Percentiles rank a stretch among this genome's conserved stretches.
Conservation (phyloP, 2,113 vertebrate species). For the Onychostoma macrolepis region DNA sequence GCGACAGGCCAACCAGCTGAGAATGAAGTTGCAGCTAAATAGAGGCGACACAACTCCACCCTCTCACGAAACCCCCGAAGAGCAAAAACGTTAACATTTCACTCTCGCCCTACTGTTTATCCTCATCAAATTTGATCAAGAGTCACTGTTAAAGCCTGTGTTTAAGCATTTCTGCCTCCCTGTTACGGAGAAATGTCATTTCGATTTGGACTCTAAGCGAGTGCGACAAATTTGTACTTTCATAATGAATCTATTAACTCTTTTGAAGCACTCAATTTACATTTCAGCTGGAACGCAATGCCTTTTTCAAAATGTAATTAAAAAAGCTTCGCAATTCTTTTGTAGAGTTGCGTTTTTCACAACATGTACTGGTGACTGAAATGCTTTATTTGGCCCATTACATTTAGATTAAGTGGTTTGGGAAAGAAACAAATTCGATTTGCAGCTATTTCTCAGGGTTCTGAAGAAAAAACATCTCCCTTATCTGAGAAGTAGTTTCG, state of each 20-base stretch:
- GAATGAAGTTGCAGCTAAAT: slow-evolving; percentile 72
- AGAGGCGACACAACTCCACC: slow-evolving; percentile 14
- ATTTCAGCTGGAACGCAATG: slow-evolving; percentile 42
- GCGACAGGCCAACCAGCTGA: slow-evolving; percentile 86
- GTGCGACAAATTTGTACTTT: slow-evolving; percentile 51
- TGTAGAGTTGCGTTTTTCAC: slow-evolving; percentile 41
- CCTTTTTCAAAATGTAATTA: slow-evolving; percentile 54
- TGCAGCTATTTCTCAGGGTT: slow-evolving; percentile 36
- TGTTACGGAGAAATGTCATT: slow-evolving; percentile 18
- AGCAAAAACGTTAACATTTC: slow-evolving; percentile 34
- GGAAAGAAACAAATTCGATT: neutral
- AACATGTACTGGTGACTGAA: slow-evolving; percentile 26
- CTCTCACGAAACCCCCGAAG: slow-evolving; percentile 3
- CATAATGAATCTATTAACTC: slow-evolving; percentile 43
- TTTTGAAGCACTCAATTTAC: slow-evolving; percentile 48
- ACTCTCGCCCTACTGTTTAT: slow-evolving; percentile 31
- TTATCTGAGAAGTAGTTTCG: slow-evolving; percentile 6
- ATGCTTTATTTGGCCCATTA: slow-evolving; percentile 1
- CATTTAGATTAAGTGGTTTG: slow-evolving; percentile 1
- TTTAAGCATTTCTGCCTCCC: neutral
- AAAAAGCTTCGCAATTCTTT: slow-evolving; percentile 51
- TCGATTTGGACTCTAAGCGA: slow-evolving; percentile 19
- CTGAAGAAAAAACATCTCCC: neutral
- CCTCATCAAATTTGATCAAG: slow-evolving; percentile 21
- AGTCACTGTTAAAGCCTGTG: slow-evolving; percentile 13